Conservation (phyloP, 1,140 invertebrate genomes). For the Theocolax elegans region DNA sequence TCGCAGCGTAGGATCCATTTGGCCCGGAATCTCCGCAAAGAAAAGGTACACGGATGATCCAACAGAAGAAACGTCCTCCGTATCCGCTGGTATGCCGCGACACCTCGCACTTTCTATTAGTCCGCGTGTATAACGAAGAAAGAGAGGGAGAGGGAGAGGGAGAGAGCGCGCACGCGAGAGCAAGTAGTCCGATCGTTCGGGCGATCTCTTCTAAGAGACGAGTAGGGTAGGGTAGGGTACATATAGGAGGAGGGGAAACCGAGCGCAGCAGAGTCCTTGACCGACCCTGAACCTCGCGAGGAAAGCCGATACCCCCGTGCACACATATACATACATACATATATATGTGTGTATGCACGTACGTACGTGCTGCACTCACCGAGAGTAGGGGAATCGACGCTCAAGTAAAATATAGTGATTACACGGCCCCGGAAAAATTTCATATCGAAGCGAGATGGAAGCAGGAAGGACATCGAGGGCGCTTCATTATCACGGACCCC, state of each 20-base stretch:
- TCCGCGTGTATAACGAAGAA: slow-evolving; percentile 12
- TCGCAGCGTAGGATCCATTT: no score
- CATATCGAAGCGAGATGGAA: neutral
- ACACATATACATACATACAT: neutral
- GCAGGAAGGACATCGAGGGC: neutral
- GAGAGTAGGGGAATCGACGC: neutral
- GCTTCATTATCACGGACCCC: neutral
- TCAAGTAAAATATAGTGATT: slow-evolving; percentile 62
- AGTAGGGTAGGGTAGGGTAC: slow-evolving; percentile 17
- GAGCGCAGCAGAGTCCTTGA: slow-evolving; percentile 57
- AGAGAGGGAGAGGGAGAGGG: neutral
- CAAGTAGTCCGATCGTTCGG: slow-evolving; percentile 47
- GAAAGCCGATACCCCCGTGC: slow-evolving; percentile 48
- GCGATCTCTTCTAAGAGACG: slow-evolving; percentile 37
- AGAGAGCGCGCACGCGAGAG: no score
- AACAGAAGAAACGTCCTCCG: no score
- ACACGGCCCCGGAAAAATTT: slow-evolving; percentile 37
- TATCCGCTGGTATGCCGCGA: no score
- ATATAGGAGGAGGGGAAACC: slow-evolving; percentile 11
- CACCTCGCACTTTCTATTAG: slow-evolving; percentile 33
- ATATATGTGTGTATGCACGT: neutral
- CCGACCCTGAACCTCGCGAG: slow-evolving; percentile 59
- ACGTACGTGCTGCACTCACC: neutral
- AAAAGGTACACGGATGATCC: no score
- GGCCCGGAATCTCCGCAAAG: no score